phyloP scores from a whole-genome alignment of 2,113 vertebrate species.

The Hystrix brachyura region DNA sequence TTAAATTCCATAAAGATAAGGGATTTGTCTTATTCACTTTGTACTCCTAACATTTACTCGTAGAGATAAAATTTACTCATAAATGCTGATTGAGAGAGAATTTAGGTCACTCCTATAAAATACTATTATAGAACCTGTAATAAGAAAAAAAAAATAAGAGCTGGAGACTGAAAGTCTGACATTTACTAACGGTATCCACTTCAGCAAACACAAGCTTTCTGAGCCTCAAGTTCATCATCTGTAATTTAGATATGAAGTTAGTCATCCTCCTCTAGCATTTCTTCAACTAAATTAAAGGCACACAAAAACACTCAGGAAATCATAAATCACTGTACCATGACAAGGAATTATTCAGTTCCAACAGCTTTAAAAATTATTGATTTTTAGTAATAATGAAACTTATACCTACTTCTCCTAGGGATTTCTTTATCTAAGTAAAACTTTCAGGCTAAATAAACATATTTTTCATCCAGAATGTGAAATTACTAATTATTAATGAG shows the following conservation, averaged over 20 bases:
- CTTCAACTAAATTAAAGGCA: neutral
- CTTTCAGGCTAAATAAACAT: neutral
- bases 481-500: conserved; percentile 28
- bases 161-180: neutral
- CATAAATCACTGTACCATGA: neutral
- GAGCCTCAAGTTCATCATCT: neutral
- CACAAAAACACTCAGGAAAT: neutral
- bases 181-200: neutral
- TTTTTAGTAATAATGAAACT: neutral
- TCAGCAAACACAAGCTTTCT: neutral
- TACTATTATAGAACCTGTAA: neutral
- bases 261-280: no score
- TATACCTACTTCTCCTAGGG: neutral
- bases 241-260: neutral
- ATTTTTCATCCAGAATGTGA: neutral
- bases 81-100: conserved; percentile 7
- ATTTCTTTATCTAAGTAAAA: neutral
- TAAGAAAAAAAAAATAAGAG: neutral
- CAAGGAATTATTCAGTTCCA: neutral
- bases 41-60: conserved; percentile 7
- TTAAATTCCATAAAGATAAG: conserved; percentile 1
- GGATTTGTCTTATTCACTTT: neutral
- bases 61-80: conserved; percentile 16
- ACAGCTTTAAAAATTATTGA: neutral
- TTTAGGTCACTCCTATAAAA: neutral